phyloP scores from a whole-genome alignment of 2,888 invertebrate species.

The Pristionchus exspectatus region DNA sequence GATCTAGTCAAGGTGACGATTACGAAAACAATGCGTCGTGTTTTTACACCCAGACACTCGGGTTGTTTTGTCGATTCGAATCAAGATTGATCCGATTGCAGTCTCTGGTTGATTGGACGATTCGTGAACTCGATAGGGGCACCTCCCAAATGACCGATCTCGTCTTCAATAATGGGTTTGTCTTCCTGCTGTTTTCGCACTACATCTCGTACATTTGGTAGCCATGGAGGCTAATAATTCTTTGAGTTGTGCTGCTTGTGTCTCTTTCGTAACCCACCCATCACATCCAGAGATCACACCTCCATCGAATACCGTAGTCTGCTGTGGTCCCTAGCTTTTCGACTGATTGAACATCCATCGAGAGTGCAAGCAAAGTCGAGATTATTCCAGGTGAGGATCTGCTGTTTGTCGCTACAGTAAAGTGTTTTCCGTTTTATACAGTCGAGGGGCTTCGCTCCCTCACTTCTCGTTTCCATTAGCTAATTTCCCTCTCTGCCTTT shows the following conservation, averaged over 20 bases:
- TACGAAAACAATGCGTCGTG: neutral
- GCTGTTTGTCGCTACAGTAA: neutral
- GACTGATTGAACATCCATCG: constrained; percentile 58
- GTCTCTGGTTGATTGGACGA: constrained; percentile 51
- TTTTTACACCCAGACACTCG: neutral
- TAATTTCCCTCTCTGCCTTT: neutral
- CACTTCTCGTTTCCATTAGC: neutral
- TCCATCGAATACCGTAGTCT: constrained; percentile 49
- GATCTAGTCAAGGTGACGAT: constrained; percentile 35
- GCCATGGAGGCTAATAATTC: neutral
- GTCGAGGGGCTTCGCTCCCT: neutral
- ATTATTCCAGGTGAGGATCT: constrained; percentile 36
- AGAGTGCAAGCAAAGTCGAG: neutral
- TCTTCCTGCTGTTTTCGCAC: neutral
- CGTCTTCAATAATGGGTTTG: constrained; percentile 53
- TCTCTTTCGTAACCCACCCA: neutral
- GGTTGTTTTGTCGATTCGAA: neutral
- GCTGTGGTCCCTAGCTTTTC: constrained; percentile 52
- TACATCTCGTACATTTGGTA: neutral
- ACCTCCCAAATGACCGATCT: constrained; percentile 42
- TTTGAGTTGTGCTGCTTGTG: neutral
- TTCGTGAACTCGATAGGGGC: constrained; percentile 49
- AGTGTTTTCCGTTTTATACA: neutral
- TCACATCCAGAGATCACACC: constrained; percentile 51
- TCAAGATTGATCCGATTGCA: neutral